Percentiles rank a stretch among this genome's conserved stretches.
Evolutionary conservation across 2,797 vertebrate genomes (phyloP).

Genomic region (Sebastes oblongus): DNA sequence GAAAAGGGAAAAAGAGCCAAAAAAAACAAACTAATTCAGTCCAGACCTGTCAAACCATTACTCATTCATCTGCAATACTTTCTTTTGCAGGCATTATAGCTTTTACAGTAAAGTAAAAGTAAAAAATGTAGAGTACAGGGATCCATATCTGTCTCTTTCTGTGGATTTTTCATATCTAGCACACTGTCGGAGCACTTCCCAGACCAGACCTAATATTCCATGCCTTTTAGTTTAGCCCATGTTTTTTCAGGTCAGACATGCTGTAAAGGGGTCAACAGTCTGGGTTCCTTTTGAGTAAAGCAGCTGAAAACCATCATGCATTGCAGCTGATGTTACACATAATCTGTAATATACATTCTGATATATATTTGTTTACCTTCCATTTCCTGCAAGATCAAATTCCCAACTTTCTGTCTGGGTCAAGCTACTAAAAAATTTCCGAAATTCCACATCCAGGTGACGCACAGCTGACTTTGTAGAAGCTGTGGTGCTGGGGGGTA

Average conservation of each 20-base stretch:
- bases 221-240: neutral
- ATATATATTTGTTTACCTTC: neutral
- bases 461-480: neutral
- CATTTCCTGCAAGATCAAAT: constrained; percentile 27
- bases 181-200: neutral
- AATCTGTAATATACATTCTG: neutral
- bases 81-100: neutral
- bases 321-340: neutral
- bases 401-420: constrained; percentile 7
- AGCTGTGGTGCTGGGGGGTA: neutral
- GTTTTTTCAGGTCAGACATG: constrained; percentile 3
- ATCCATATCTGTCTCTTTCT: neutral
- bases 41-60: neutral
- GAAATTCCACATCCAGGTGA: constrained; percentile 6
- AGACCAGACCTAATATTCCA: neutral
- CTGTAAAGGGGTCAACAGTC: neutral
- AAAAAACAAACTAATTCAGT: neutral
- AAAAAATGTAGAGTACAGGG: neutral
- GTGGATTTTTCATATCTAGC: neutral
- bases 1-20: neutral
- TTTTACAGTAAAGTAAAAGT: neutral
- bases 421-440: neutral
- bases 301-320: neutral
- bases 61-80: neutral
- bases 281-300: neutral